Evolutionary conservation across 2,888 invertebrate species (phyloP), one percentile per base, ranked within the genome.

Genomic region (Muschampia plurimacula): DNA sequence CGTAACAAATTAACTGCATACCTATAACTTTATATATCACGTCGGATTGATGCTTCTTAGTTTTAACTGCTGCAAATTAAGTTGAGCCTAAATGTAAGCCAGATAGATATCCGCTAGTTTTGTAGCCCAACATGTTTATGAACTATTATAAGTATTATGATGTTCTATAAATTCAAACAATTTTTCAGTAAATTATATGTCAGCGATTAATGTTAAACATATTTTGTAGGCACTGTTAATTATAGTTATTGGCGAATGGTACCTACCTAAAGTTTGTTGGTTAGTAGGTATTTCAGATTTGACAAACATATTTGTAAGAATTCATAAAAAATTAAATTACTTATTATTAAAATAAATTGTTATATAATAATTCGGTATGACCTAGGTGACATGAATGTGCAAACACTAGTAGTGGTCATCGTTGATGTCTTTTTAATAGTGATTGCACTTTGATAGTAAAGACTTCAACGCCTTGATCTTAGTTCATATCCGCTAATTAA

Each of bases 351-450:
- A 46, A 9, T 10, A 46, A 3, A 46, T 46, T 12, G 4, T 2
- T 12, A 49, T n/a, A 15, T 5, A 5, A 15, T 55, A 55, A 49
- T 41, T 12, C 36, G 36, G 12, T 2, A 55, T 57, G 39, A 67
- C 41, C 39, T 67, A 57, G 15, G 15, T 9, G 10, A 22, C 32
- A 67, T 22, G 44, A 55, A 22, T 46, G 55, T 57, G 46, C 59
- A 66, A 60, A 57, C 49, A 59, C 44, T 66, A 46, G 57, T 32
- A 12, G 36, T n/a, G 59, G 57, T 10, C 44, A 76, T 79, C 89
- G 89, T 90, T 90, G 88, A 90, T 83, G 84, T 90, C 90, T 90
- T 90, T 89, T 79, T 67, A 81, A 85, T 79, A 80, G 81, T 81
- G 72, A 74, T 77, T 76, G 74, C 69, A 73, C 72, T 78, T 76